Evolutionary conservation across 2,888 invertebrate genomes (phyloP).

Genomic region (Nyleta sp.): DNA sequence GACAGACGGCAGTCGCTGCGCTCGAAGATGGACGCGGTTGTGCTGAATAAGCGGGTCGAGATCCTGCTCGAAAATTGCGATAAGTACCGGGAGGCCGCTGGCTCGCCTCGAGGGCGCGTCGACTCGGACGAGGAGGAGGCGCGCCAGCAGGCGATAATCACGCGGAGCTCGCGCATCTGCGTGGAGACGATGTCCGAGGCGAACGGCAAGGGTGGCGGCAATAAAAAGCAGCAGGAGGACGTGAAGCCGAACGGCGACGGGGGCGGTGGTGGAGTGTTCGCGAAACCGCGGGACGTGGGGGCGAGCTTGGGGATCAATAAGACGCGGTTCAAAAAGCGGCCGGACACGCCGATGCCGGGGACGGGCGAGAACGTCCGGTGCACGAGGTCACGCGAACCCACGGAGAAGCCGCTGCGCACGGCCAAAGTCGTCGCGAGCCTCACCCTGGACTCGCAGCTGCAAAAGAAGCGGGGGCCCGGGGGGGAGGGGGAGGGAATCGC

Average conservation of each 20-base stretch:
- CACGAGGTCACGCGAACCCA: conserved; percentile 10
- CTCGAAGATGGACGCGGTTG: conserved; percentile 6
- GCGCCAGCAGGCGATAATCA: not conserved
- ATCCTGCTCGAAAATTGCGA: conserved; percentile 49
- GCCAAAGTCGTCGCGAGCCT: conserved; percentile 79
- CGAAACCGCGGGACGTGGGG: conserved; percentile 6
- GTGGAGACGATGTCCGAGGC: not conserved
- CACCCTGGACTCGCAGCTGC: conserved; percentile 73
- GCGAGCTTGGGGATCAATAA: not conserved
- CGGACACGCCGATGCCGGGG: conserved; percentile 29
- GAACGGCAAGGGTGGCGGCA: not conserved
- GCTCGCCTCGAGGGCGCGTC: conserved; percentile 19
- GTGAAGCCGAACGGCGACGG: conserved; percentile 27
- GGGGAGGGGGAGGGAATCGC: conserved; percentile 13
- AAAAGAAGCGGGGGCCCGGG: conserved; percentile 52
- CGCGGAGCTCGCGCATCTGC: conserved; percentile 20
- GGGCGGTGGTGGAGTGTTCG: not conserved
- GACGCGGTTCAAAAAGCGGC: conserved; percentile 14
- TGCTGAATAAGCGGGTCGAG: conserved; percentile 37
- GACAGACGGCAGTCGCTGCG: conserved; percentile 12
- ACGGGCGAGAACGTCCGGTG: conserved; percentile 19
- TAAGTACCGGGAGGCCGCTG: conserved; percentile 25
- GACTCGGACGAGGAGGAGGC: not conserved
- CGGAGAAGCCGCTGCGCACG: conserved; percentile 78
- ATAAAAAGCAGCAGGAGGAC: not conserved